A percentile compares a stretch with the other conserved stretches of the same genome.
Conservation (phyloP, 1,140 invertebrate species). For the Ganaspis sp. region DNA sequence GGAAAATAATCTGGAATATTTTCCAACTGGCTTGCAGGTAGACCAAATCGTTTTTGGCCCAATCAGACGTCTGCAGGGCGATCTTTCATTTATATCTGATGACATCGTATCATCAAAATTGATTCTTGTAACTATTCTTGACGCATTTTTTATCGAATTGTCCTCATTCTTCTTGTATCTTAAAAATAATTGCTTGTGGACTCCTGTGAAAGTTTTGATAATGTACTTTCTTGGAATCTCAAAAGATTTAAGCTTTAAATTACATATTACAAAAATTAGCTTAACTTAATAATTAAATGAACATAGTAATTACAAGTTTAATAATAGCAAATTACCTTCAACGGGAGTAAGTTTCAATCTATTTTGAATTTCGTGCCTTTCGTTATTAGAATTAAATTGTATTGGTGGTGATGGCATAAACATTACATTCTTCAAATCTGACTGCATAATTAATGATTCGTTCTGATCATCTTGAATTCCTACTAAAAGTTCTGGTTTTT, state of each 20-base stretch:
- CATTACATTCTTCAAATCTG: conserved; percentile 49
- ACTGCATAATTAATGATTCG: conserved; percentile 21
- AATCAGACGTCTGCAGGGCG: not conserved
- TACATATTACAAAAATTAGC: too few species aligned
- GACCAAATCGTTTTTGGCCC: conserved; percentile 18
- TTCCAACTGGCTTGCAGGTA: conserved; percentile 43
- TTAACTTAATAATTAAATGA: too few species aligned
- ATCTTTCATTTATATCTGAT: conserved; percentile 43
- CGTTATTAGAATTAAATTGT: conserved; percentile 52
- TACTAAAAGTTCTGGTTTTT: conserved; percentile 7
- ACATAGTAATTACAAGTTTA: too few species aligned
- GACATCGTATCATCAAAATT: conserved; percentile 62
- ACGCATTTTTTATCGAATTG: conserved; percentile 47
- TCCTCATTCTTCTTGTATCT: conserved; percentile 51
- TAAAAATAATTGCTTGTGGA: conserved; percentile 63
- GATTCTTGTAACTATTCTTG: conserved; percentile 53
- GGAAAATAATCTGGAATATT: conserved; percentile 63
- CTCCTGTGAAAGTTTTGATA: conserved; percentile 42
- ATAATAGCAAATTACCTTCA: conserved; percentile 54
- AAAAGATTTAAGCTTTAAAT: too few species aligned
- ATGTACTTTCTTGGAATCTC: not conserved
- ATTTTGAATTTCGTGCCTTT: conserved; percentile 44
- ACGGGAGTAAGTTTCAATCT: conserved; percentile 62
- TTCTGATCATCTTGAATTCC: not conserved
- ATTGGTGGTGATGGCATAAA: conserved; percentile 64